phyloP scores from a whole-genome alignment of 2,113 vertebrate species.

The Nematolebias whitei region DNA sequence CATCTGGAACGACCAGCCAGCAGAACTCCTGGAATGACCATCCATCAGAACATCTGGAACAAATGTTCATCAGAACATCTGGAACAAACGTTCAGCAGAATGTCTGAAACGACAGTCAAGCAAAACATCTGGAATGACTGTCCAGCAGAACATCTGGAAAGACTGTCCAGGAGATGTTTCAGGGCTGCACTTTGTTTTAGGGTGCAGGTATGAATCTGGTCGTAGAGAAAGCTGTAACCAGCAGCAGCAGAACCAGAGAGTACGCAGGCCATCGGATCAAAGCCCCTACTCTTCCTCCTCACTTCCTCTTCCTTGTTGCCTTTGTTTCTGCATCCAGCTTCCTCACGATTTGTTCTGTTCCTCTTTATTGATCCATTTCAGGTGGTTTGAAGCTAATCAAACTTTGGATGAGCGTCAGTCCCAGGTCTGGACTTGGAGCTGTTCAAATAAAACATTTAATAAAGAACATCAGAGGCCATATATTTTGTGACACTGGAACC shows the following conservation, averaged over 20 bases:
- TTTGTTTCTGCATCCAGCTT: neutral
- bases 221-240: too few relatives aligned
- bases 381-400: neutral
- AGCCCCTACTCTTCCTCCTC: conserved; percentile 41
- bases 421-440: too few relatives aligned
- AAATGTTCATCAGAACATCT: too few relatives aligned
- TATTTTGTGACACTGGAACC: too few relatives aligned
- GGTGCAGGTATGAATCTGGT: neutral
- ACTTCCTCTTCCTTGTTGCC: conserved; percentile 5
- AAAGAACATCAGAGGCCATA: neutral
- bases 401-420: neutral
- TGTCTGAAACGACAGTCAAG: too few relatives aligned
- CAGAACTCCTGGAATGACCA: too few relatives aligned
- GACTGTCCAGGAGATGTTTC: neutral
- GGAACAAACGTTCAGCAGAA: too few relatives aligned
- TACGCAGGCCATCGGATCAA: conserved; percentile 34
- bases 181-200: neutral
- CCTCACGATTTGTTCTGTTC: neutral
- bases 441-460: neutral
- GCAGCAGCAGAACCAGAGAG: too few relatives aligned
- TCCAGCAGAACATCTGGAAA: neutral
- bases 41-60: too few relatives aligned
- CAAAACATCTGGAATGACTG: too few relatives aligned
- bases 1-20: neutral
- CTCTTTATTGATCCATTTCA: neutral